Conservation (phyloP, 2,113 vertebrate species). For the Nyctibius bracteatus region DNA sequence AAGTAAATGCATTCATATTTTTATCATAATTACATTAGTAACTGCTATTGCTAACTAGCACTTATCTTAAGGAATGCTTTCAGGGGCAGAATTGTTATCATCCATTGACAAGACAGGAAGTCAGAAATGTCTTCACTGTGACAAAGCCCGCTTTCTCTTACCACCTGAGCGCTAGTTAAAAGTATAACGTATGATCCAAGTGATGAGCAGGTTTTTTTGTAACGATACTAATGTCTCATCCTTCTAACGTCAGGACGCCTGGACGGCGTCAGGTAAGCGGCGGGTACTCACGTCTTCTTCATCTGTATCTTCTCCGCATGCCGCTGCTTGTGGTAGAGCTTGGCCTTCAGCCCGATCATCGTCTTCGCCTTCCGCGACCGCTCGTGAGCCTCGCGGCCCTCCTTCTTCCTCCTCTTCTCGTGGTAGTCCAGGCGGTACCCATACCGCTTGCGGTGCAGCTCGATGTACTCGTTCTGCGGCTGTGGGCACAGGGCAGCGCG, state of each 20-base stretch:
- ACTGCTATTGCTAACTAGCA: background rate
- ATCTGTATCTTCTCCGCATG: constrained; percentile 98
- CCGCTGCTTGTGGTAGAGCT: constrained; percentile 96
- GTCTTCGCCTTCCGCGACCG: constrained; percentile 94
- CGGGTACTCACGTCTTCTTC: constrained; percentile 93
- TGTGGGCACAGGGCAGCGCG: constrained; percentile 24
- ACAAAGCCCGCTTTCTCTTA: background rate
- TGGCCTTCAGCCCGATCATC: constrained; percentile 95
- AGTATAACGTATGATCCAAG: rapidly evolving
- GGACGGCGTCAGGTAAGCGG: rapidly evolving
- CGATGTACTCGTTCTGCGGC: constrained; percentile 98
- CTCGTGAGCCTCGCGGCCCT: constrained; percentile 92
- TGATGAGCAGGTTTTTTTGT: rapidly evolving
- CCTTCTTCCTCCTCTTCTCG: constrained; percentile 94
- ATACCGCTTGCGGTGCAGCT: constrained; percentile 93
- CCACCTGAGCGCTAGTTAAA: rapidly evolving
- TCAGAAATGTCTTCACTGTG: rapidly evolving
- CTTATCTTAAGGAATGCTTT: background rate
- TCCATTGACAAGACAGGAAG: rapidly evolving
- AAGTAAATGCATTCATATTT: background rate
- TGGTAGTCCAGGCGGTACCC: constrained; percentile 96
- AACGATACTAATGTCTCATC: rapidly evolving
- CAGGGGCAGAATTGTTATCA: rapidly evolving
- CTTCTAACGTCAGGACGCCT: rapidly evolving
- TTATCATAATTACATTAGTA: rapidly evolving